These are phyloP conservation scores for Umimayanthus chanpuru DNA, from an alignment of 92 coral and sea anemone genomes.

Conservation along the genomic window DNA sequence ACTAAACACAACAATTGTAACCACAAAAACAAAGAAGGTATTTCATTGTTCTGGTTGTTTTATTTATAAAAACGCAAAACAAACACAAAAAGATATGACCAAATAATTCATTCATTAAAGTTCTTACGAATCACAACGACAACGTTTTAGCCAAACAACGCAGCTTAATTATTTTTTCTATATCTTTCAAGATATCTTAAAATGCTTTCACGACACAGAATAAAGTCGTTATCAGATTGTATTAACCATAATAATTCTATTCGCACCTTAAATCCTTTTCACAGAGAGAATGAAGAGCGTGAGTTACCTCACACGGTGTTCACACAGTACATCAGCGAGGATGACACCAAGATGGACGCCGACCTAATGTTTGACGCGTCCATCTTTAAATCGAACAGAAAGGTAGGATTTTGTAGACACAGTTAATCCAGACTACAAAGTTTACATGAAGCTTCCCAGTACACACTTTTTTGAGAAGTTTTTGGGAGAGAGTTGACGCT, in stretches of 20 bases:
- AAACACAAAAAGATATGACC: neutral
- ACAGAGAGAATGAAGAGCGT: slow-evolving; percentile 72
- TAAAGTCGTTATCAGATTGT: neutral
- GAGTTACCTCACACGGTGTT: slow-evolving; percentile 89
- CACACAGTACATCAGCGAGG: slow-evolving; percentile 89
- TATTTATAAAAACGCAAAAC: neutral
- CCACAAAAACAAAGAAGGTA: neutral
- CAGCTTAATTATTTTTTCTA: neutral
- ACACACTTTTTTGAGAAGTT: neutral
- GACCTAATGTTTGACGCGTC: slow-evolving; percentile 94
- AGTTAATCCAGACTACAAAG: neutral
- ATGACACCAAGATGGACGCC: slow-evolving; percentile 78
- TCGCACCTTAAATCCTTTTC: slow-evolving; percentile 4
- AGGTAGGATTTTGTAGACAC: slow-evolving; percentile 46
- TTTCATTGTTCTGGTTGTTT: neutral
- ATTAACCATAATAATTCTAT: neutral
- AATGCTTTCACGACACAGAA: neutral
- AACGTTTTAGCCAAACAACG: neutral
- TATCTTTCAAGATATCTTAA: neutral
- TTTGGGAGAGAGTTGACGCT: too few species aligned
- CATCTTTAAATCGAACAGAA: slow-evolving; percentile 90
- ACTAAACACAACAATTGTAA: neutral
- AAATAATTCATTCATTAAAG: neutral
- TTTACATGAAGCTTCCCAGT: neutral
- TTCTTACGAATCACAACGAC: neutral